Conservation (phyloP, 2,888 invertebrate genomes). For the Meghimatium bilineatum region DNA sequence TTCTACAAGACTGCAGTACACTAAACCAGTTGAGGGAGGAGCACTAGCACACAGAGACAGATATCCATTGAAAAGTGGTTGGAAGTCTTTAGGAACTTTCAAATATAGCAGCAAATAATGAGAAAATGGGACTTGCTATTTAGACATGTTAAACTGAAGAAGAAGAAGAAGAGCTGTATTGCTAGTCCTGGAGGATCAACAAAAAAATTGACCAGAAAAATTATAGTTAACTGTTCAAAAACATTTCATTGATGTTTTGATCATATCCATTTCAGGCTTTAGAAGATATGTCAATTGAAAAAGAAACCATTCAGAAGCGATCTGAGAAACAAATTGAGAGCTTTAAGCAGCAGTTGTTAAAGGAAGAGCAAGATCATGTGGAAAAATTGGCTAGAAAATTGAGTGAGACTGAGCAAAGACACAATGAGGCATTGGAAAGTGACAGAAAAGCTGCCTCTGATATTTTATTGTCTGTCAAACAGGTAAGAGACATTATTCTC, state of each 20-base stretch:
- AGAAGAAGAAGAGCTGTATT: no score
- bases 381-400: conserved; percentile 58
- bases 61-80: no score
- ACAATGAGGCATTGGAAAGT: conserved; percentile 57
- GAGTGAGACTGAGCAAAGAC: conserved; percentile 55
- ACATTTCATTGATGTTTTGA: not conserved
- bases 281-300: conserved; percentile 71
- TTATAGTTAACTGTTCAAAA: no score
- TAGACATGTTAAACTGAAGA: no score
- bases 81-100: no score
- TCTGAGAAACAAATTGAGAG: conserved; percentile 67
- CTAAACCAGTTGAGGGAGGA: no score
- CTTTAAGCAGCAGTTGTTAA: conserved; percentile 57
- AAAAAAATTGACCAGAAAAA: no score
- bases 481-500: conserved; percentile 57
- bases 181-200: no score
- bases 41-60: no score
- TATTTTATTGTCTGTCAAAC: conserved; percentile 60
- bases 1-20: no score
- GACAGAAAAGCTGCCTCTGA: conserved; percentile 61
- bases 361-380: conserved; percentile 56
- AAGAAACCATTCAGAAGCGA: conserved; percentile 68
- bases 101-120: no score
- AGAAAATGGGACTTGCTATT: no score
- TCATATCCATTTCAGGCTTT: conserved; percentile 61